phyloP scores from a whole-genome alignment of 2,797 vertebrate genomes.

The Leucoraja ocellata region DNA sequence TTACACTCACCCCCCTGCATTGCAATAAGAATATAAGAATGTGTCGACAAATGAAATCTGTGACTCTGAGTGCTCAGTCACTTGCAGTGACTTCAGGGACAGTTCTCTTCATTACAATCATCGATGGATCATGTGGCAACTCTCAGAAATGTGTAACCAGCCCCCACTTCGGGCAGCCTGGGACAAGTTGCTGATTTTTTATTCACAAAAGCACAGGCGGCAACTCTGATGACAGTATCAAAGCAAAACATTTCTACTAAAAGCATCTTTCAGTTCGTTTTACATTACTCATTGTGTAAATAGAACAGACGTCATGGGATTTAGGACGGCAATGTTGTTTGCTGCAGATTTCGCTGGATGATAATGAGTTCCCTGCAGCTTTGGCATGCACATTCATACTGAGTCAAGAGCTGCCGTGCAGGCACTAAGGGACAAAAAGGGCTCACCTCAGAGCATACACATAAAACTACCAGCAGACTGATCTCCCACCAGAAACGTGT shows the following conservation, averaged over 20 bases:
- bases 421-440: neutral
- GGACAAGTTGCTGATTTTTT: neutral
- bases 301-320: neutral
- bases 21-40: neutral
- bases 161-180: neutral
- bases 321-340: neutral
- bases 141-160: neutral
- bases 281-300: neutral
- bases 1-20: neutral
- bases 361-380: neutral
- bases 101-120: neutral
- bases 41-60: neutral
- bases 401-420: neutral
- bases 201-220: neutral
- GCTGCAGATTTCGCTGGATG: neutral
- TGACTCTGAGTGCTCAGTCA: neutral
- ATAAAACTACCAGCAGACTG: neutral
- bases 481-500: neutral
- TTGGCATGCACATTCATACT: neutral
- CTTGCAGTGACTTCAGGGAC: neutral
- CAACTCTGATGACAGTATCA: neutral
- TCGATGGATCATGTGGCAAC: neutral
- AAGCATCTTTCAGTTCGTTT: neutral
- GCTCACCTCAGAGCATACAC: neutral
- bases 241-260: neutral